Base-by-base conservation (phyloP, 1,140 invertebrate genomes). In the Dendrolimus kikuchii region DNA sequence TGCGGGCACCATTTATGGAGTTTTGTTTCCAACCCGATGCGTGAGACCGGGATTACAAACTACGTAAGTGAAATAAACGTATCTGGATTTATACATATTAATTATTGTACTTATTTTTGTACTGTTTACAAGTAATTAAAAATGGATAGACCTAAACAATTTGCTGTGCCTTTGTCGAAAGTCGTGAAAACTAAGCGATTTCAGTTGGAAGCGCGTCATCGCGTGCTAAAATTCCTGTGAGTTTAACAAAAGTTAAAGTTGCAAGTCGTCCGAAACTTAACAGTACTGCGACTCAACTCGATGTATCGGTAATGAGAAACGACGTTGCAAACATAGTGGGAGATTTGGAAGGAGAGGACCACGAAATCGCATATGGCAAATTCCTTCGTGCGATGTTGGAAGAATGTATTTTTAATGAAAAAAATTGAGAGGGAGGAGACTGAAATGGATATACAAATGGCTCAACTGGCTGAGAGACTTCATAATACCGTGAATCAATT, bases 331-430 rank as follows among this genome's bases (percentile, higher is more conserved):
- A 23, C 23, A 23, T 23, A 23, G 23, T 66, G 7, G 68, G 68
- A 2, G 68, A 79, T 59, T 77, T 74, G 8, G 74, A 76, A 38
- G 59, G 62, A 0, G 62, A 67, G 55, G 45, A 76, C 41, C 55
- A 66, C 23, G 66, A 77, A 60, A 68, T 78, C 7, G 74, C 77
- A 2, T 81, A 81, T 40, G 71, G 71, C 2, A 71, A 78, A 23
- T 79, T 74, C 59, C 6, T 86, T 49, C 62, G 81, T 0, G 56
- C 71, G 0, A 68, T 86, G 71, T 49, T 85, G 2, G 71, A 77
- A 59, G 78, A 82, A 37, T 81, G 78, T 49, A 44, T 87, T 4
- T 58, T 85, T 0, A 77, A 85, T 5, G 82, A 82, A n/a, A 81
- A n/a, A 82, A 53, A 77, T 84, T 39, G 64, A 74, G 5, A 44